Evolutionary conservation across 2,797 vertebrate species (phyloP), one percentile per base, ranked within the genome.

Genomic region (Schizopygopsis malacanthus): DNA sequence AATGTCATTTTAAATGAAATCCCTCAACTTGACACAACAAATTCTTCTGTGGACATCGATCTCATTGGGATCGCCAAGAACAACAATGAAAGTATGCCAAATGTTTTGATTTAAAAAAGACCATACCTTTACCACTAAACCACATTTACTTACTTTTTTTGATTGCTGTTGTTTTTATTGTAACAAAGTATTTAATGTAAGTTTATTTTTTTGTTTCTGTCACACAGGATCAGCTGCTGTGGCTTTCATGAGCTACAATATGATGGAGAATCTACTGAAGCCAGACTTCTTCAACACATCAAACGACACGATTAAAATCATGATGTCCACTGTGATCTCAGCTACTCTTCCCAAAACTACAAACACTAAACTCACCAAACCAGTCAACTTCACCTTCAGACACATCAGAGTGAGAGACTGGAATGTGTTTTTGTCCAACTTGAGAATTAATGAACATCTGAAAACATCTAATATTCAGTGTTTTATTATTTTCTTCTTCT

Each of bases 1-100:
- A 5, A 77, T 1, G 56, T 22, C 25, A 47, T 9, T 0, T 73
- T 85, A 7, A 1, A 52, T 13, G n/a, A 76, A 20, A 82, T 77
- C 25, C 71, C 71, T 45, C 71, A n/a, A 3, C 85, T 86, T 8
- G 11, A 43, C 20, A 76, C 79, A 11, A n/a, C 71, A 12, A 33
- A 86, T n/a, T 22, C 54, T n/a, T 59, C 20, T 59, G 20, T 59
- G 54, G 22, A 59, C 54, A 59, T 56, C 0, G 82, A 84, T 65
- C 82, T 84, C n/a, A 50, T 47, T 22, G 71, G 72, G 16, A 73
- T 82, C 9, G 33, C 85, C n/a, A 65, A 22, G 28, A 76, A 82
- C 5, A 52, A 69, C 69, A 41, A 11, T 28, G 59, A 69, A 45
- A 9, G 85, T 93, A 71, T 95, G 94, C 90, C 3, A 59, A 56